Conservation (phyloP, 37 sponge, comb jelly and placozoan species). For the Ianthella basta region DNA sequence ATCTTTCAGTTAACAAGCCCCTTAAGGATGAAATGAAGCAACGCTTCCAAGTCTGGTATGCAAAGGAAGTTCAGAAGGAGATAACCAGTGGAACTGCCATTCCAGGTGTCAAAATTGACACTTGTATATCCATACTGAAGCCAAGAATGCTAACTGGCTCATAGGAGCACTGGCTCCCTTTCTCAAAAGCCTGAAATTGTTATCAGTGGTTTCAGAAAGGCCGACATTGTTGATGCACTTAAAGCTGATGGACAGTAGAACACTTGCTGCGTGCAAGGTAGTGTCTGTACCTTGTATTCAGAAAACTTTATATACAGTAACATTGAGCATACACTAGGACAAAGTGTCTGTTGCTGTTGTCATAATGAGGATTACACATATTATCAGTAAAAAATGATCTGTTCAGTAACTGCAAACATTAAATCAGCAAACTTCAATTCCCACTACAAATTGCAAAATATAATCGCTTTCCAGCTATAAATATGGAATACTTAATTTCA, state of each 20-base stretch:
- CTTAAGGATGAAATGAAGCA: conserved; percentile 40
- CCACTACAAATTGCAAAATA: neutral
- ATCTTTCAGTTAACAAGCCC: conserved; percentile 52
- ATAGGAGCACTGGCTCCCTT: conserved; percentile 29
- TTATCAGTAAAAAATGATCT: too few relatives aligned
- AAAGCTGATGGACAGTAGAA: conserved; percentile 10
- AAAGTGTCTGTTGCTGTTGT: too few relatives aligned
- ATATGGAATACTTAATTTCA: too few relatives aligned
- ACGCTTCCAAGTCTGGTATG: conserved; percentile 59
- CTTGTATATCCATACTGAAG: conserved; percentile 15
- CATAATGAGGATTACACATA: too few relatives aligned
- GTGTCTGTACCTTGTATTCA: too few relatives aligned
- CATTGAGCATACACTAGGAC: too few relatives aligned
- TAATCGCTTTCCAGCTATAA: neutral
- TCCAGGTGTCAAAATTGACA: conserved; percentile 34
- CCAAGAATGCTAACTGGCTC: neutral
- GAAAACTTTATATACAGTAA: too few relatives aligned
- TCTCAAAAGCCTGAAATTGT: conserved; percentile 35
- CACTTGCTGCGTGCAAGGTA: too few relatives aligned
- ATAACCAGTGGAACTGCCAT: conserved; percentile 15
- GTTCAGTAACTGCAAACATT: too few relatives aligned
- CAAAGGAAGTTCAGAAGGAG: conserved; percentile 37
- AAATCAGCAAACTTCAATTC: too few relatives aligned
- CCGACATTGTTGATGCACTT: too few relatives aligned
- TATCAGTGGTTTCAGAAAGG: conserved; percentile 44